phyloP scores from a whole-genome alignment of 2,113 vertebrate species.

The Nothobranchius furzeri region DNA sequence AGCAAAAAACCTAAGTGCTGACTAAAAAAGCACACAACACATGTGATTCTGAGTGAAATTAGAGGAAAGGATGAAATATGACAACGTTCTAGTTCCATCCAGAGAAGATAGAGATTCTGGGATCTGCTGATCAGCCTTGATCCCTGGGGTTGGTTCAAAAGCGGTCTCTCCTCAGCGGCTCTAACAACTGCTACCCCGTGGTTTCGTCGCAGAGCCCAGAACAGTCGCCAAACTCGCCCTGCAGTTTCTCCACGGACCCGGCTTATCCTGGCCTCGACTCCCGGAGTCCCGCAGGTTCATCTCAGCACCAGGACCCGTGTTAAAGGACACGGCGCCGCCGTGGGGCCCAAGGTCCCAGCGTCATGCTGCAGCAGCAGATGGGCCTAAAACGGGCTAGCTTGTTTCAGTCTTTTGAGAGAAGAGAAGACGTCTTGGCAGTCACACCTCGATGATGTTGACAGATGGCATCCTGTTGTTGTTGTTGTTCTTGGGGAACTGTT shows the following conservation, averaged over 20 bases:
- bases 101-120: slow-evolving; percentile 16
- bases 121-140: slow-evolving; percentile 50
- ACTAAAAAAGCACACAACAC: not conserved
- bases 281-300: slow-evolving; percentile 9
- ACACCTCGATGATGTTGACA: slow-evolving; percentile 81
- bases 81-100: slow-evolving; percentile 2
- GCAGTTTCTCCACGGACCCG: slow-evolving; percentile 19
- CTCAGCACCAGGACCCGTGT: not conserved
- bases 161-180: slow-evolving; percentile 32
- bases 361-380: slow-evolving; percentile 57
- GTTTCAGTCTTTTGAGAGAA: slow-evolving; percentile 45
- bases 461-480: slow-evolving; percentile 73
- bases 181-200: slow-evolving; percentile 33
- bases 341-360: slow-evolving; percentile 39
- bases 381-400: slow-evolving; percentile 36
- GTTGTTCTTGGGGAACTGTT: slow-evolving; percentile 76
- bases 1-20: not conserved
- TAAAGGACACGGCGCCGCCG: slow-evolving; percentile 25
- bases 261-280: not conserved
- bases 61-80: not conserved
- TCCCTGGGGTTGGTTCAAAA: slow-evolving; percentile 50
- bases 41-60: not conserved
- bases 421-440: slow-evolving; percentile 57
- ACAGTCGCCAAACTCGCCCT: slow-evolving; percentile 23
- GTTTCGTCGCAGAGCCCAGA: slow-evolving; percentile 18